Percentiles rank a stretch among this genome's conserved stretches.
phyloP scores from a whole-genome alignment of 2,888 invertebrate genomes.

The Nomada lathburiana region DNA sequence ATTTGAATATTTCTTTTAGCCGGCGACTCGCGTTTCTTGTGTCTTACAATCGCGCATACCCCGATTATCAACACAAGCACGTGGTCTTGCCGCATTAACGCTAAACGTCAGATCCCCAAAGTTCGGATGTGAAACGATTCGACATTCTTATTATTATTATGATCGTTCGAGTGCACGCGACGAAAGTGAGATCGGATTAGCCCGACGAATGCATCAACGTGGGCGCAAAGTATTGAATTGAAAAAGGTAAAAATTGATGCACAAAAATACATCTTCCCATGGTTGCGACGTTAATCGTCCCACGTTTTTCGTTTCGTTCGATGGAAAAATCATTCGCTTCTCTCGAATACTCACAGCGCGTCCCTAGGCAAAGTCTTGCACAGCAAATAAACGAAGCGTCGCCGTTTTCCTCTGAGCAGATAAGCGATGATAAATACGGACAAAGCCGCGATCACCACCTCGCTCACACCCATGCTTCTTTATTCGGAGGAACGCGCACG shows the following conservation, averaged over 20 bases:
- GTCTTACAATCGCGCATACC: not conserved
- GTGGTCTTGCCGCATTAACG: conserved; percentile 6
- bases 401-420: conserved; percentile 86
- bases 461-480: conserved; percentile 85
- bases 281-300: no score
- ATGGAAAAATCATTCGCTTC: not conserved
- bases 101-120: not conserved
- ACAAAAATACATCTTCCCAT: not conserved
- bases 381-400: conserved; percentile 87
- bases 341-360: conserved; percentile 86
- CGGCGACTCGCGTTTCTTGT: not conserved
- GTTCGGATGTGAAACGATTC: not conserved
- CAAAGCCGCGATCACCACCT: conserved; percentile 89
- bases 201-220: not conserved
- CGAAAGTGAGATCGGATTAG: not conserved
- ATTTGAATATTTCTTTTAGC: not conserved
- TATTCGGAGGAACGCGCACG: no score
- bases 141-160: not conserved
- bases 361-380: conserved; percentile 89
- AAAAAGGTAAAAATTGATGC: no score
- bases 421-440: conserved; percentile 88
- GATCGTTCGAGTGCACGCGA: not conserved
- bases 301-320: not conserved
- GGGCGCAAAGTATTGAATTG: no score
- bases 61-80: conserved; percentile 15